These are phyloP conservation scores for Drosophila mauritiana DNA, from an alignment of 1,140 invertebrate species.

Conservation along the genomic window DNA sequence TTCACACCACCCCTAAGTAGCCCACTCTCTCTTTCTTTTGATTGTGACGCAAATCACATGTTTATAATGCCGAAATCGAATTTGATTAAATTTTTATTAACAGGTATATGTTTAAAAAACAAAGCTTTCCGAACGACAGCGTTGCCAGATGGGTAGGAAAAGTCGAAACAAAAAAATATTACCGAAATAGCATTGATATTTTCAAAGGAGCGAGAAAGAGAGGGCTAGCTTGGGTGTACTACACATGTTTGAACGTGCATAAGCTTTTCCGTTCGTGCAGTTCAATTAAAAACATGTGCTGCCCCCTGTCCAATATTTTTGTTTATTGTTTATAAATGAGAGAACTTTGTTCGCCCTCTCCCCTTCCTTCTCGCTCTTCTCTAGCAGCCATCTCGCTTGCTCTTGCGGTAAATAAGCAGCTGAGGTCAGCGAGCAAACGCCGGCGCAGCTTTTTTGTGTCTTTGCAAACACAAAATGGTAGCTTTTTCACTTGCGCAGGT, in stretches of 20 bases:
- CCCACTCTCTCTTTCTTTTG: slow-evolving; percentile 36
- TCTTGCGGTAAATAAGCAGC: slow-evolving; percentile 30
- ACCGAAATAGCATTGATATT: slow-evolving; percentile 45
- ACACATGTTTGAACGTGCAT: slow-evolving; percentile 63
- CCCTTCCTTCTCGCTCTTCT: slow-evolving; percentile 14
- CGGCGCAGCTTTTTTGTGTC: slow-evolving; percentile 55
- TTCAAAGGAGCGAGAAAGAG: slow-evolving; percentile 5
- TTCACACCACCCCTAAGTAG: background rate
- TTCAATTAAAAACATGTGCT: slow-evolving; percentile 80
- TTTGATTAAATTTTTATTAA: slow-evolving; percentile 56
- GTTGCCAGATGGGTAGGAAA: slow-evolving; percentile 39
- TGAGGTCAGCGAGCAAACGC: slow-evolving; percentile 70
- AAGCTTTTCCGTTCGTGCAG: slow-evolving; percentile 44
- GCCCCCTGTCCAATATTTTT: slow-evolving; percentile 72
- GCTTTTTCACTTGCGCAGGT: slow-evolving; percentile 60
- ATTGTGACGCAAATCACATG: slow-evolving; percentile 54
- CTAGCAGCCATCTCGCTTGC: slow-evolving; percentile 11
- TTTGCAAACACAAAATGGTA: slow-evolving; percentile 58
- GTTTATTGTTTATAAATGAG: slow-evolving; percentile 83
- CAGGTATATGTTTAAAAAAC: slow-evolving; percentile 40
- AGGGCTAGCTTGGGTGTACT: background rate
- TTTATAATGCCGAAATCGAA: slow-evolving; percentile 31
- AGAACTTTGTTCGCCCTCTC: slow-evolving; percentile 38
- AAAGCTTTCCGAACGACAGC: slow-evolving; percentile 29
- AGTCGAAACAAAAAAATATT: slow-evolving; percentile 8